These are phyloP conservation scores for Jacana jacana DNA, from an alignment of 2,113 vertebrate species.

Conservation along the genomic window DNA sequence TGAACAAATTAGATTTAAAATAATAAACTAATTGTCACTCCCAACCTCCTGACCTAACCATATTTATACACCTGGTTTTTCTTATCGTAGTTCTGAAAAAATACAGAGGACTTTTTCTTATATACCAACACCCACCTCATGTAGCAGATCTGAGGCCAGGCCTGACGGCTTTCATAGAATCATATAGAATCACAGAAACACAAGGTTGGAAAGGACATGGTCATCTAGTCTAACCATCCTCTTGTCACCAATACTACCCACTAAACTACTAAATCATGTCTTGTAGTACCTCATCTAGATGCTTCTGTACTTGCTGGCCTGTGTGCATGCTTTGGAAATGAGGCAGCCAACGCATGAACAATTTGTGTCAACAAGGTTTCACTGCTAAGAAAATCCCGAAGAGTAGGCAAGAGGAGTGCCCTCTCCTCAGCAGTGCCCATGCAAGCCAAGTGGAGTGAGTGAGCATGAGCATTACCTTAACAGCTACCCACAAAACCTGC, in stretches of 20 bases:
- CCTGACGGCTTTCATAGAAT: background rate
- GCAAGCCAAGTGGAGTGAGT: rapidly evolving
- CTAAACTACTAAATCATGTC: too few species aligned
- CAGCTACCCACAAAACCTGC: background rate
- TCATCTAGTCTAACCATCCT: too few species aligned
- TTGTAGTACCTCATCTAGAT: too few species aligned
- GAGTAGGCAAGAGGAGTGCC: rapidly evolving
- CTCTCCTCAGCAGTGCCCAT: background rate
- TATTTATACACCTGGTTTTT: background rate
- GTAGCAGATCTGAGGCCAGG: background rate
- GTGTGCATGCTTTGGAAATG: background rate
- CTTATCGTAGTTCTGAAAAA: background rate
- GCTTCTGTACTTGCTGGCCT: background rate
- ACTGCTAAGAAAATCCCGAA: rapidly evolving
- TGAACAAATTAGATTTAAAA: background rate
- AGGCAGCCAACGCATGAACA: rapidly evolving
- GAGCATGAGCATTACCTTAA: background rate
- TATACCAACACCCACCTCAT: background rate
- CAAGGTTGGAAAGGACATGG: too few species aligned
- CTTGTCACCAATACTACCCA: too few species aligned
- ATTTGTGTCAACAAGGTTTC: background rate
- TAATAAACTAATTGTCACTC: background rate
- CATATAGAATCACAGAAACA: too few species aligned
- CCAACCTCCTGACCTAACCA: background rate
- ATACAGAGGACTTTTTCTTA: background rate